A percentile compares a stretch with the other conserved stretches of the same genome.
Evolutionary conservation across 2,888 invertebrate genomes (phyloP).

Genomic region (Aphodius sticticus): DNA sequence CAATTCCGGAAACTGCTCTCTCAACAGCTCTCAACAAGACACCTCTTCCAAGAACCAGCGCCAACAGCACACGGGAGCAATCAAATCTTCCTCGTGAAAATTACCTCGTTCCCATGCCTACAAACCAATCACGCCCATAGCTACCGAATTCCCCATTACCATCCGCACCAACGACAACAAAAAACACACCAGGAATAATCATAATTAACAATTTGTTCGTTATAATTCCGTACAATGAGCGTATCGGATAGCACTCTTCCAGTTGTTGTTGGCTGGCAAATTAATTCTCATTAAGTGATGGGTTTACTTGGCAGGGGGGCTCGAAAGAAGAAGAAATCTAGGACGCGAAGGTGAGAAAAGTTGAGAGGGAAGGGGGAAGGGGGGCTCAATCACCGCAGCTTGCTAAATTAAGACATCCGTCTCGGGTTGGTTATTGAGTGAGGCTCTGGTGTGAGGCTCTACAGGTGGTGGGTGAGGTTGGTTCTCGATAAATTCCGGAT

Average conservation of each 20-base stretch:
- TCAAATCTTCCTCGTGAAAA: background rate
- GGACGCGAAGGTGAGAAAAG: background rate
- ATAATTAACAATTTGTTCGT: background rate
- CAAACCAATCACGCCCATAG: background rate
- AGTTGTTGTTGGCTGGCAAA: background rate
- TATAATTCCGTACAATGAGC: background rate
- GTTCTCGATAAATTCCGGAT: background rate
- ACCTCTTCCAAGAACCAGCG: background rate
- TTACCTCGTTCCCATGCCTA: background rate
- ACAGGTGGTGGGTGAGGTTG: background rate
- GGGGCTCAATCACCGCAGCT: background rate
- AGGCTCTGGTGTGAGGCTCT: background rate
- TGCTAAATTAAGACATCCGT: background rate
- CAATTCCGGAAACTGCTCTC: background rate
- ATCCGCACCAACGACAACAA: too few relatives aligned
- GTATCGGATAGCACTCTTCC: background rate
- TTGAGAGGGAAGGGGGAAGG: background rate
- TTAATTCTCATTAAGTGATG: slow-evolving; percentile 4
- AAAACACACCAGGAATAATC: background rate
- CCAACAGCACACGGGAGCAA: background rate
- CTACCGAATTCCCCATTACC: background rate
- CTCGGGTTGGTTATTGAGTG: background rate
- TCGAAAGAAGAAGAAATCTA: background rate
- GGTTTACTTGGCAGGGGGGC: background rate
- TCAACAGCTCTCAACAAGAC: background rate